Evolutionary conservation across 1,140 invertebrate species (phyloP), one percentile per base, ranked within the genome.

Genomic region (Coptotermes formosanus): DNA sequence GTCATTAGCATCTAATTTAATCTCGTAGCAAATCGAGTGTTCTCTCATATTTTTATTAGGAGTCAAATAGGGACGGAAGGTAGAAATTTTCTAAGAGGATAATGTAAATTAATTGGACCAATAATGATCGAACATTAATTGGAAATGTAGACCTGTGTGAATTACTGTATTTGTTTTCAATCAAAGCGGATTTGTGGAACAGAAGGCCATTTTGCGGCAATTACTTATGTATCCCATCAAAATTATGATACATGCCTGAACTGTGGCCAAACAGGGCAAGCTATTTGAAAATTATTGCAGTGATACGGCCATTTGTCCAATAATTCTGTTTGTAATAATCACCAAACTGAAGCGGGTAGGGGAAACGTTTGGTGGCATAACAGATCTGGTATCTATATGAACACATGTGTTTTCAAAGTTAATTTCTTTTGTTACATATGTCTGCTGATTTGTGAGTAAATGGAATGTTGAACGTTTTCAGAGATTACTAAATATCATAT

Each of bases 61-160:
- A 9, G 25, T 30, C 25, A 75, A 30, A 75, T 75, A 75, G 3
- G 64, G 64, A 75, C 64, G 14, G 30, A 75, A 8, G 25, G n/a
- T 16, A 75, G 64, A 64, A 8, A 25, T 9, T n/a, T 8, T 64
- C 21, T 19, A 64, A 64, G 25, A 75, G 64, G 64, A 75, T 75
- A 75, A 75, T 75, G 64, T 4, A 75, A 75, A 75, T 75, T 75
- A 75, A 75, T 75, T 75, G 25, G 64, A 75, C 25, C 8, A 75
- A 75, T 75, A 75, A 75, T 75, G n/a, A 75, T 16, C n/a, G 64
- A 75, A 30, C 64, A 75, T 75, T 75, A 75, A 75, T 75, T 75
- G 25, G 64, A 75, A 75, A 75, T 25, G 64, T 30, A 30, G 52
- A 4, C 52, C 19, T 55, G 19, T 75, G 25, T 75, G 8, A 30